Evolutionary conservation across 1,140 invertebrate species (phyloP).

Genomic region (Plectus sambesii): DNA sequence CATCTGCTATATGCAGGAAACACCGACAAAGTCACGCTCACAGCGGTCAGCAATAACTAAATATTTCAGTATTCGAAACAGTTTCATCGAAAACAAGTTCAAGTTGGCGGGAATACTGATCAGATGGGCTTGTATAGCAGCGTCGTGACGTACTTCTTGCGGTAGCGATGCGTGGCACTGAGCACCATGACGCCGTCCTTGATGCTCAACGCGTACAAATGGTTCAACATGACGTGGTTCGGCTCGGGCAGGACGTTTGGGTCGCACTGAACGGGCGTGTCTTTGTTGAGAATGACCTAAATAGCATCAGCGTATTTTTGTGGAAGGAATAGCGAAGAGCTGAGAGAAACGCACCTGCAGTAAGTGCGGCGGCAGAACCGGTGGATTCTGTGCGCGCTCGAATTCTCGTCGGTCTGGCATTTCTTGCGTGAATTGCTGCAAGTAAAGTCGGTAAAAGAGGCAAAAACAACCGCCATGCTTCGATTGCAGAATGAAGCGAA

Average conservation of each 20-base stretch:
- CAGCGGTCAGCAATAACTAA: no score
- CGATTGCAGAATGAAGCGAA: no score
- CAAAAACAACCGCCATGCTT: no score
- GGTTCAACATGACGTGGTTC: slow-evolving; percentile 98
- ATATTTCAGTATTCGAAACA: no score
- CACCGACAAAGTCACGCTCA: no score
- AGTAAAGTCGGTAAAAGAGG: slow-evolving; percentile 44
- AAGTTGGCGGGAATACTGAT: no score
- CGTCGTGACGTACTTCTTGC: slow-evolving; percentile 98
- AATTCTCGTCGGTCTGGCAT: slow-evolving; percentile 76
- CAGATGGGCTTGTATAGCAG: slow-evolving; percentile 80
- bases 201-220: slow-evolving; percentile 96
- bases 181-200: slow-evolving; percentile 99
- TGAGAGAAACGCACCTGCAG: slow-evolving; percentile 25
- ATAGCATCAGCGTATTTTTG: slow-evolving; percentile 47
- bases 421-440: slow-evolving; percentile 70
- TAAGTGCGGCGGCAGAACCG: slow-evolving; percentile 71
- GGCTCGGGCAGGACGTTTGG: slow-evolving; percentile 95
- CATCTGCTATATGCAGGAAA: no score
- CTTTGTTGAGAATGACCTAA: slow-evolving; percentile 97
- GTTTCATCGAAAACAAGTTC: no score
- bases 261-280: slow-evolving; percentile 84
- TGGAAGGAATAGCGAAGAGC: no score
- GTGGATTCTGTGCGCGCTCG: slow-evolving; percentile 82
- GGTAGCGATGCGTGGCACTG: slow-evolving; percentile 82